Evolutionary conservation across 2,888 invertebrate genomes (phyloP), one percentile per base, ranked within the genome.

Genomic region (Pyrrhopygopsis socrates): DNA sequence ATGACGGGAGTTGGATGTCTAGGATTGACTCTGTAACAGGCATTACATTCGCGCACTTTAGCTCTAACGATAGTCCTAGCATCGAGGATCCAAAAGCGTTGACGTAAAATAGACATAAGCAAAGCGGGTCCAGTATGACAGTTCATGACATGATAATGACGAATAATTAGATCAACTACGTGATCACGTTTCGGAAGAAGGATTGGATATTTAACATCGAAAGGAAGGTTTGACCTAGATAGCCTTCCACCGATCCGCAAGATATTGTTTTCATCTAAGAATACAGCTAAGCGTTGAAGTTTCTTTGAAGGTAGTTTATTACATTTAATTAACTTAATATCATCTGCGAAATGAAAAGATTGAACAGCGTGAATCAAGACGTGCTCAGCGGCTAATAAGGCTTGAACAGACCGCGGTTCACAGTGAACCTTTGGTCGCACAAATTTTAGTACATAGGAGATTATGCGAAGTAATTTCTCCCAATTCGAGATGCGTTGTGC

Each of bases 171-270:
- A 67, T 80, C 54, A 22, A 73, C 60, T 2, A 73, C 5, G 18
- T 71, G 80, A 50, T 80, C 60, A 2, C 20, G n/a, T 3, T 60
- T 29, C 2, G 80, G 80, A 22, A 80, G 65, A 2, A 73, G 38
- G 22, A 80, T 30, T 3, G 80, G 80, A 58, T 80, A 68, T 6
- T 30, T 41, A 34, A 13, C 22, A 41, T 30, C 9, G 41, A 68
- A 71, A 3, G 27, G 29, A 9, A 79, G 38, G 45, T 27, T 63
- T 1, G 79, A 54, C 27, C 71, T 18, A 2, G 11, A 30, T 22
- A 79, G 29, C 38, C 79, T 30, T 2, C 79, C 79, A 24, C 79
- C 79, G 18, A 79, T 60, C 13, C 79, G 60, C 6, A 79, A 29
- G 2, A 79, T 30, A 2, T 60, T 68, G 18, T 58, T 22, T 22